These are phyloP conservation scores for Calliopsis andreniformis DNA, from an alignment of 1,140 invertebrate genomes.

Conservation along the genomic window DNA sequence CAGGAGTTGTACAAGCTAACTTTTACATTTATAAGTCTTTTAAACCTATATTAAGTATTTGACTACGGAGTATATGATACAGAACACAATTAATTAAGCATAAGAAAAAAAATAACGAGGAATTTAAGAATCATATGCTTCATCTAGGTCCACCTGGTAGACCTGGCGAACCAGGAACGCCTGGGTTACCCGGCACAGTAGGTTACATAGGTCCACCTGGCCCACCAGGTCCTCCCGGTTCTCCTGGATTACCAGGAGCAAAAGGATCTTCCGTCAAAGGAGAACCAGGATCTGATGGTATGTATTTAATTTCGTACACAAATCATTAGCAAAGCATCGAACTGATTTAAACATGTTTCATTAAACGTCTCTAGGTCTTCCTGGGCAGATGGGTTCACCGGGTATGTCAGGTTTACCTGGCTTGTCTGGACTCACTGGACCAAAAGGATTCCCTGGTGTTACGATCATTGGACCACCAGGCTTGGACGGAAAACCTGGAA, in stretches of 20 bases:
- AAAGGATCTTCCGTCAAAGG: constrained; percentile 85
- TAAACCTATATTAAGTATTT: too few species aligned
- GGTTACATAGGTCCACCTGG: constrained; percentile 81
- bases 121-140: constrained; percentile 8
- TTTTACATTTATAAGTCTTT: too few species aligned
- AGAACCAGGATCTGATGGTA: constrained; percentile 87
- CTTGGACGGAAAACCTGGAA: constrained; percentile 83
- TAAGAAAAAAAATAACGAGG: background rate
- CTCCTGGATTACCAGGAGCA: constrained; percentile 81
- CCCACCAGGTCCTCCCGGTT: constrained; percentile 78
- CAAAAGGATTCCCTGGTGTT: constrained; percentile 86
- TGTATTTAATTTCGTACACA: background rate
- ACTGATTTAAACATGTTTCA: background rate
- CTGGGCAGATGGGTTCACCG: constrained; percentile 83
- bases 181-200: constrained; percentile 82
- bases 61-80: background rate
- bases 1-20: too few species aligned
- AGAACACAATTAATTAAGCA: background rate
- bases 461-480: constrained; percentile 85
- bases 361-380: constrained; percentile 70
- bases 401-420: constrained; percentile 84
- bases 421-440: constrained; percentile 82
- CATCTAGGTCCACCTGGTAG: constrained; percentile 80
- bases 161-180: constrained; percentile 83
- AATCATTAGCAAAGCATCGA: background rate